Percentiles rank a stretch among this genome's conserved stretches.
These are phyloP conservation scores for Mesorhabditis belari DNA, from an alignment of 2,888 invertebrate species.

Conservation along the genomic window DNA sequence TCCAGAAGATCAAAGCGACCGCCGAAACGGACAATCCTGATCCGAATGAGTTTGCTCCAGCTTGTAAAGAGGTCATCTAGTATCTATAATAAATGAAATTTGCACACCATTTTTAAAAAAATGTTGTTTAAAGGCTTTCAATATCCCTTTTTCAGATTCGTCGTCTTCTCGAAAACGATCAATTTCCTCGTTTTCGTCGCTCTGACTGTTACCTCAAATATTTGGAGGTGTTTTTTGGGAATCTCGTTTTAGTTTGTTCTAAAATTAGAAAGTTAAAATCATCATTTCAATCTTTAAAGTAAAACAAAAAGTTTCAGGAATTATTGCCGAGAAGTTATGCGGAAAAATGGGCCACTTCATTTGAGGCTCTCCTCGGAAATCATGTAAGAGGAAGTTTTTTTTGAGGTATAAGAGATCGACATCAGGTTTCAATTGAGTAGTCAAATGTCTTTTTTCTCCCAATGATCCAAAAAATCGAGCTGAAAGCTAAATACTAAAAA, in stretches of 20 bases:
- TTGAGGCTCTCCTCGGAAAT: constrained; percentile 48
- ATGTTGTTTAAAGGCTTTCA: not conserved
- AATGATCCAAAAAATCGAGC: not conserved
- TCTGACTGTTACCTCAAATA: constrained; percentile 42
- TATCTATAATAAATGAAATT: not conserved
- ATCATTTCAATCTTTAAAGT: constrained; percentile 3
- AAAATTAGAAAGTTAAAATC: not conserved
- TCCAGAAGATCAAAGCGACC: constrained; percentile 32
- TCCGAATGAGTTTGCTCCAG: constrained; percentile 38
- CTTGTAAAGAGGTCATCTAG: constrained; percentile 33
- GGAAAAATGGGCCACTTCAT: constrained; percentile 46
- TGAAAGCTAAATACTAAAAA: not conserved
- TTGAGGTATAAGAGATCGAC: not conserved
- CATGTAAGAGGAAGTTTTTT: constrained; percentile 20
- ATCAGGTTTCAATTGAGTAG: not conserved
- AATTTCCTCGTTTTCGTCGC: constrained; percentile 50
- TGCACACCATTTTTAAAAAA: not conserved
- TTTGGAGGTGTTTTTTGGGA: constrained; percentile 12
- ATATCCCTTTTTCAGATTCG: constrained; percentile 21
- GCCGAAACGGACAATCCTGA: constrained; percentile 38
- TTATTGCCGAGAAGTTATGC: constrained; percentile 46
- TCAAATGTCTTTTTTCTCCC: not conserved
- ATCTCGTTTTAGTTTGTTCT: not conserved
- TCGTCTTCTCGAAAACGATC: constrained; percentile 49
- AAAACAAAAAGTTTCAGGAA: constrained; percentile 37